phyloP scores from a whole-genome alignment of 2,888 invertebrate genomes.

The Taenaris catops region DNA sequence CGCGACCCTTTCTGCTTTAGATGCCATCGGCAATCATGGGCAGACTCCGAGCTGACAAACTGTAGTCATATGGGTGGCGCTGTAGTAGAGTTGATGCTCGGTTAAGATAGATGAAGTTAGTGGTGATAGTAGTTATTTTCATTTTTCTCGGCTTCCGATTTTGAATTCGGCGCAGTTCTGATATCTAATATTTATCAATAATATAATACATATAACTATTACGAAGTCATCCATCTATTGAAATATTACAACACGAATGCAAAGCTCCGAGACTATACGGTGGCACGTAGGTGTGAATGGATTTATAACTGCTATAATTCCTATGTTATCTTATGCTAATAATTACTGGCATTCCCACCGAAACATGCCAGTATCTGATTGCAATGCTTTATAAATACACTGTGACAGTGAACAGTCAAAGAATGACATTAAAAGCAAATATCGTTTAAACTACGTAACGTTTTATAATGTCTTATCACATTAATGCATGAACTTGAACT shows the following conservation, averaged over 20 bases:
- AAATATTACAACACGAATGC: conserved; percentile 1
- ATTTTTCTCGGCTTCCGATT: no score
- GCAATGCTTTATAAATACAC: conserved; percentile 37
- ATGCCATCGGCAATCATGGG: no score
- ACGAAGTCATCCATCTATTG: no score
- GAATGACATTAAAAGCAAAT: conserved; percentile 40
- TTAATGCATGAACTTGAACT: not conserved
- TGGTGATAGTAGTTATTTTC: no score
- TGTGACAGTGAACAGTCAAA: conserved; percentile 32
- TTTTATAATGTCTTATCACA: not conserved
- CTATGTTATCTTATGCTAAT: conserved; percentile 31
- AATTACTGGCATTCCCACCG: conserved; percentile 38
- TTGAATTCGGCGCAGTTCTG: no score
- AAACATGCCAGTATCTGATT: conserved; percentile 41
- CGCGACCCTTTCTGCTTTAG: no score
- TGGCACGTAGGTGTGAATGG: conserved; percentile 28
- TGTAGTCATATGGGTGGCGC: no score
- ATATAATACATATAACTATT: no score
- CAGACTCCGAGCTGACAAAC: no score
- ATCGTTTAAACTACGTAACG: conserved; percentile 16
- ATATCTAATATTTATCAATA: no score
- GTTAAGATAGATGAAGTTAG: no score
- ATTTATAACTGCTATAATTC: conserved; percentile 29
- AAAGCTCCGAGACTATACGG: conserved; percentile 12
- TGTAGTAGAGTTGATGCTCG: no score